These are phyloP conservation scores for Coronaproctus castanopsis DNA, from an alignment of 2,888 invertebrate genomes.

Conservation along the genomic window DNA sequence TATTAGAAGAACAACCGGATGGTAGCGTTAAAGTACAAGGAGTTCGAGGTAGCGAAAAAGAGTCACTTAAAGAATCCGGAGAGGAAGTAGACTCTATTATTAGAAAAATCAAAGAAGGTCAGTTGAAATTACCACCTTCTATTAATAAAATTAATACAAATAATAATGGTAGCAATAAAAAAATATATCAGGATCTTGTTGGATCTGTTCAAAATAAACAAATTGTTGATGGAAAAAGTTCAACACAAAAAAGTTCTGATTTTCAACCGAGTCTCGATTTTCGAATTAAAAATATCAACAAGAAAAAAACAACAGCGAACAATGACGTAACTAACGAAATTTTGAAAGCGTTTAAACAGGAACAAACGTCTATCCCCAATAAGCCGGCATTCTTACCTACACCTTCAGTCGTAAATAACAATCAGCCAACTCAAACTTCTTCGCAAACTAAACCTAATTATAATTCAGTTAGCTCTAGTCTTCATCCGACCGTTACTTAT, in stretches of 20 bases:
- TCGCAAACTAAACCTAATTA: neutral
- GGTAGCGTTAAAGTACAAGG: conserved; percentile 70
- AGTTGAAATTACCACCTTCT: conserved; percentile 50
- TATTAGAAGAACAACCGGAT: conserved; percentile 65
- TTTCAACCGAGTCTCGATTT: neutral
- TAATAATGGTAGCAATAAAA: neutral
- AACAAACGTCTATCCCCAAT: neutral
- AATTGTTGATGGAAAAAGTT: too few species aligned
- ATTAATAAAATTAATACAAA: neutral
- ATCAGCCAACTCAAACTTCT: neutral
- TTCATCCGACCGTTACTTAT: neutral
- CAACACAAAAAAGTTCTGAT: too few species aligned
- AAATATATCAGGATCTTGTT: too few species aligned
- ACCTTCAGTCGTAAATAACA: neutral
- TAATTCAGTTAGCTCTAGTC: neutral
- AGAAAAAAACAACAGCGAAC: too few species aligned
- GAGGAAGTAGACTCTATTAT: conserved; percentile 50
- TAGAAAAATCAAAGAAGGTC: conserved; percentile 58
- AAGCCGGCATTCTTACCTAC: neutral
- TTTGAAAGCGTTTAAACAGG: neutral
- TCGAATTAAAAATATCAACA: neutral
- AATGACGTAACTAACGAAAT: neutral
- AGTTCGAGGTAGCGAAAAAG: conserved; percentile 52
- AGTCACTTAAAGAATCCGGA: conserved; percentile 39
- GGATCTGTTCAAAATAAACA: too few species aligned